These are phyloP conservation scores for Chrysogorgia sp. DNA, from an alignment of 92 coral and sea anemone genomes.

Conservation along the genomic window DNA sequence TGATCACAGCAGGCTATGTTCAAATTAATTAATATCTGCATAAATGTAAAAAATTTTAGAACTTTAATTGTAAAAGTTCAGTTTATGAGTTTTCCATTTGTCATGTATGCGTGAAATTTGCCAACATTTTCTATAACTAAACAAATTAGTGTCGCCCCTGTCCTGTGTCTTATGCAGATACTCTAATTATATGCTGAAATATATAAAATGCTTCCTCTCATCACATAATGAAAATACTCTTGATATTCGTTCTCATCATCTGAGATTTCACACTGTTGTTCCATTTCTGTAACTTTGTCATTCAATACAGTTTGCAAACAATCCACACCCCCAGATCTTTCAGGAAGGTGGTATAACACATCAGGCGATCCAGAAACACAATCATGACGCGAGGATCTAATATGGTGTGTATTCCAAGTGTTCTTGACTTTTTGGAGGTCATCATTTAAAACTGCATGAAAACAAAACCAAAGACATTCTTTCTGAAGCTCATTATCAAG, in stretches of 20 bases:
- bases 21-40: no score
- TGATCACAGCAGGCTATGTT: no score
- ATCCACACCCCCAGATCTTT: conserved; percentile 9
- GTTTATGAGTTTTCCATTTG: no score
- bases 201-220: conserved; percentile 17
- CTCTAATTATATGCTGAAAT: conserved; percentile 36
- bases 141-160: no score
- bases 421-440: conserved; percentile 9
- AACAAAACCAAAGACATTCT: conserved; percentile 33
- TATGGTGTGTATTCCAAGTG: conserved; percentile 27
- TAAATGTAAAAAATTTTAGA: no score
- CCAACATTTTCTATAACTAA: no score
- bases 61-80: no score
- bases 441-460: conserved; percentile 1
- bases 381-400: conserved; percentile 26
- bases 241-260: conserved; percentile 21
- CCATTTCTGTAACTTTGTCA: neutral
- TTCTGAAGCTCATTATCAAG: neutral
- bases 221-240: conserved; percentile 40
- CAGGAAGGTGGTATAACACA: conserved; percentile 10
- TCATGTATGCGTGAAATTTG: no score
- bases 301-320: neutral
- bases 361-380: conserved; percentile 19
- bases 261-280: conserved; percentile 18
- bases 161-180: conserved; percentile 37